Evolutionary conservation across 1,140 invertebrate genomes (phyloP).

Genomic region (Eufriesea mexicana): DNA sequence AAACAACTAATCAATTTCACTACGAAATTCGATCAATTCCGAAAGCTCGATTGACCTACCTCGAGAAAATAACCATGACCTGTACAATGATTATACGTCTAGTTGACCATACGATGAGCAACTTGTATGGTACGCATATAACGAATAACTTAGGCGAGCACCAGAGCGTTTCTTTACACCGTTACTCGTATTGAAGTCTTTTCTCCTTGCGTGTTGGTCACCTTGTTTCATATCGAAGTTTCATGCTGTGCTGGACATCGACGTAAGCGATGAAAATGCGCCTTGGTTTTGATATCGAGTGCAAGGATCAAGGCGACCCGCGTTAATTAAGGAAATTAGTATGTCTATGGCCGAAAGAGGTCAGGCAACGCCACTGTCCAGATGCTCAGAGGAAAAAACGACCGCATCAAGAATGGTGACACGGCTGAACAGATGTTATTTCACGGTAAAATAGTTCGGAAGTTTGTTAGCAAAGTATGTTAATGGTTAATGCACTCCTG

Average conservation of each 20-base stretch:
- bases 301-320: not conserved
- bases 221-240: slow-evolving; percentile 54
- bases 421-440: slow-evolving; percentile 13
- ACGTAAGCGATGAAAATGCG: not conserved
- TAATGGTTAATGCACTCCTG: slow-evolving; percentile 11
- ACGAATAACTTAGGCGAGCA: slow-evolving; percentile 71
- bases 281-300: not conserved
- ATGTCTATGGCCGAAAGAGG: not conserved
- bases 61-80: slow-evolving; percentile 56
- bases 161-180: slow-evolving; percentile 77
- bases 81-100: slow-evolving; percentile 49
- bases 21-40: not conserved
- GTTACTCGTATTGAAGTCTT: slow-evolving; percentile 71
- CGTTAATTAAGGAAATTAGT: slow-evolving; percentile 15
- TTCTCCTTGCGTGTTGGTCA: slow-evolving; percentile 47
- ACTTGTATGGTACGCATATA: slow-evolving; percentile 59
- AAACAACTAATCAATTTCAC: not conserved
- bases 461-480: slow-evolving; percentile 31
- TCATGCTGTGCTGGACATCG: slow-evolving; percentile 15
- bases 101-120: slow-evolving; percentile 46
- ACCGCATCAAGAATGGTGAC: not conserved
- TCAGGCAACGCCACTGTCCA: not conserved
- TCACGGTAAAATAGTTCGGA: slow-evolving; percentile 4
- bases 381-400: not conserved
- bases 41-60: slow-evolving; percentile 26